A percentile compares a stretch with the other conserved stretches of the same genome.
Conservation (phyloP, 2,797 vertebrate species). For the Leptodactylus fallax region DNA sequence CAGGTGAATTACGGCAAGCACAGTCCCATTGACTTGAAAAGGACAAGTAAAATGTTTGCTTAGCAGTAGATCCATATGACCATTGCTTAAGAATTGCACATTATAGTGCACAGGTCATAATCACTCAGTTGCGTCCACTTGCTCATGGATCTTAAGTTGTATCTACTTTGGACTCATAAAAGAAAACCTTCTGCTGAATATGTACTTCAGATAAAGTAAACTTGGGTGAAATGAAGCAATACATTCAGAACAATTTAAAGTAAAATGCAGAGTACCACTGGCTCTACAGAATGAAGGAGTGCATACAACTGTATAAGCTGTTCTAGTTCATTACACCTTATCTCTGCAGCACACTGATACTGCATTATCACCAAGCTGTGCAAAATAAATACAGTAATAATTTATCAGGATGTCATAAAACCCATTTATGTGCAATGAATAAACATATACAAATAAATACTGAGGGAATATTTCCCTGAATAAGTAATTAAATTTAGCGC, state of each 20-base stretch:
- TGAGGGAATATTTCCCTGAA: conserved; percentile 13
- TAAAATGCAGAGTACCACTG: neutral
- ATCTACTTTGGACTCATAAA: neutral
- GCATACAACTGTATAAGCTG: neutral
- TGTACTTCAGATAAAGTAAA: neutral
- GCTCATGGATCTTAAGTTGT: neutral
- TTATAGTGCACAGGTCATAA: neutral
- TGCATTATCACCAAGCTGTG: conserved; percentile 18
- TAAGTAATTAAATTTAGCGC: conserved; percentile 37
- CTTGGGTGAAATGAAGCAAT: neutral
- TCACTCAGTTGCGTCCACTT: neutral
- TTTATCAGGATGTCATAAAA: conserved; percentile 31
- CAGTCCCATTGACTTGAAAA: too few relatives aligned
- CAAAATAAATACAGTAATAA: conserved; percentile 29
- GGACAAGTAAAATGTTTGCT: too few relatives aligned
- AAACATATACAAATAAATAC: conserved; percentile 38
- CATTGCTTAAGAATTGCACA: neutral
- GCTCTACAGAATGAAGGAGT: neutral
- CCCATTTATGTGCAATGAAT: conserved; percentile 6
- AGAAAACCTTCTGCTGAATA: neutral
- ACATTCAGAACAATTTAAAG: neutral
- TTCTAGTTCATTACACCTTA: conserved; percentile 20
- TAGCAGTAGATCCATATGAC: neutral
- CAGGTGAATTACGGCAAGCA: too few relatives aligned
- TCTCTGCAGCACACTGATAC: conserved; percentile 19